Evolutionary conservation across 2,113 vertebrate genomes (phyloP).

Genomic region (Parotia lawesii): DNA sequence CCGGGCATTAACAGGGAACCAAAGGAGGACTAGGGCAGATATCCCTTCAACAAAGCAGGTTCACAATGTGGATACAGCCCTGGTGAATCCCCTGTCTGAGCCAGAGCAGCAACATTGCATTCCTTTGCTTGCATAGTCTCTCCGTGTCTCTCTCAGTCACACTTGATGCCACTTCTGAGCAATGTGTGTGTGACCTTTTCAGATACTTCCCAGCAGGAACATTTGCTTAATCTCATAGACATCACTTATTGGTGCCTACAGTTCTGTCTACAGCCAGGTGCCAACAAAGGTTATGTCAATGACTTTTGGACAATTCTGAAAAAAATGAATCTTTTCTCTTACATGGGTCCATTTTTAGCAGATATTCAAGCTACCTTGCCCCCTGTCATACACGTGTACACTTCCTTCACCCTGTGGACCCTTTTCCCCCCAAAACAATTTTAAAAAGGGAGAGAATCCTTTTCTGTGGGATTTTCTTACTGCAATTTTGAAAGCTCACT

Average conservation of each 20-base stretch:
- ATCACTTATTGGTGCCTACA: not conserved
- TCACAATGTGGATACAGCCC: not conserved
- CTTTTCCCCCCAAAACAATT: fast-evolving
- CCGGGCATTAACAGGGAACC: not conserved
- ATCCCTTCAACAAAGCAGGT: not conserved
- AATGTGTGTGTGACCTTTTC: not conserved
- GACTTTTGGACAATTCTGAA: not conserved
- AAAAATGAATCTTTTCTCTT: not conserved
- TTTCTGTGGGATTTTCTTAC: not conserved
- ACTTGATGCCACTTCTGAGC: not conserved
- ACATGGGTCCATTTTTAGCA: not conserved
- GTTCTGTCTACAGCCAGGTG: not conserved
- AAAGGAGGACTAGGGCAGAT: not conserved
- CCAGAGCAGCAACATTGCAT: not conserved
- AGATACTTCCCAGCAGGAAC: not conserved
- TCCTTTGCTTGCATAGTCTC: not conserved
- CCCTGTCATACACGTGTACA: fast-evolving
- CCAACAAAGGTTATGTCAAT: not conserved
- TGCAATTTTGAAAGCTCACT: not conserved
- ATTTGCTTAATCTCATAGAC: not conserved
- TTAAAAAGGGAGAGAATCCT: fast-evolving
- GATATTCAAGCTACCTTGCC: not conserved
- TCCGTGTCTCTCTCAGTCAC: not conserved
- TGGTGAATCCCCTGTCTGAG: not conserved
- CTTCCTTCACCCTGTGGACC: not conserved